These are phyloP conservation scores for Temnothorax ravouxi DNA, from an alignment of 2,888 invertebrate species.

Conservation along the genomic window DNA sequence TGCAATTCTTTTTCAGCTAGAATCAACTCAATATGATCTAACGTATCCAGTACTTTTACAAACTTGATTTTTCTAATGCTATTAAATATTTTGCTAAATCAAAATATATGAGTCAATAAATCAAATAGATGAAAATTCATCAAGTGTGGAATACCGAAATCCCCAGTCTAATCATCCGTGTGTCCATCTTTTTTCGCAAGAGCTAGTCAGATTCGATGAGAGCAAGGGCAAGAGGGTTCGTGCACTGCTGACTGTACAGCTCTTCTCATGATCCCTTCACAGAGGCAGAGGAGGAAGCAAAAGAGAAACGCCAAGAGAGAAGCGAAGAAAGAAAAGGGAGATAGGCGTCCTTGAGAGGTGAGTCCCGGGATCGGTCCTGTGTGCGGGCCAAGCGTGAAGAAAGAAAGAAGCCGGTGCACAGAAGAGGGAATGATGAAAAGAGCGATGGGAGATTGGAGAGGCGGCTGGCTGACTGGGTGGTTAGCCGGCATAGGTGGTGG, in stretches of 20 bases:
- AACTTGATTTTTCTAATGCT: neutral
- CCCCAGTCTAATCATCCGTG: slow-evolving; percentile 28
- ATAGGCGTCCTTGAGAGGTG: slow-evolving; percentile 71
- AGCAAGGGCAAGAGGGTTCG: slow-evolving; percentile 63
- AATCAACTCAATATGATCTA: neutral
- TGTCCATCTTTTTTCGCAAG: slow-evolving; percentile 32
- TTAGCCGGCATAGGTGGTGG: slow-evolving; percentile 62
- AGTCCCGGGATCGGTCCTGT: slow-evolving; percentile 71
- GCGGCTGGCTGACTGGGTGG: slow-evolving; percentile 67
- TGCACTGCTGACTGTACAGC: slow-evolving; percentile 50
- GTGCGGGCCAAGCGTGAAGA: slow-evolving; percentile 76
- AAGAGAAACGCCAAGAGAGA: slow-evolving; percentile 35
- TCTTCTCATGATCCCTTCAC: slow-evolving; percentile 58
- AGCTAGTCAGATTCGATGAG: slow-evolving; percentile 39
- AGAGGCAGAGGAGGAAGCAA: slow-evolving; percentile 41
- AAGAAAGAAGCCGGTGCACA: slow-evolving; percentile 75
- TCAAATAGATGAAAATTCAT: slow-evolving; percentile 21
- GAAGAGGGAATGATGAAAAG: slow-evolving; percentile 77
- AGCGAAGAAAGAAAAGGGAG: slow-evolving; percentile 35
- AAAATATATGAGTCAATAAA: neutral
- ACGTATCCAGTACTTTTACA: neutral
- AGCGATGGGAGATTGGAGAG: slow-evolving; percentile 73
- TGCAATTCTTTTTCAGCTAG: neutral
- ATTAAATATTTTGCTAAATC: neutral
- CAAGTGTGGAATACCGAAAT: slow-evolving; percentile 17